Base-by-base conservation (phyloP, 2,888 invertebrate species). In the Anorthoa munda region DNA sequence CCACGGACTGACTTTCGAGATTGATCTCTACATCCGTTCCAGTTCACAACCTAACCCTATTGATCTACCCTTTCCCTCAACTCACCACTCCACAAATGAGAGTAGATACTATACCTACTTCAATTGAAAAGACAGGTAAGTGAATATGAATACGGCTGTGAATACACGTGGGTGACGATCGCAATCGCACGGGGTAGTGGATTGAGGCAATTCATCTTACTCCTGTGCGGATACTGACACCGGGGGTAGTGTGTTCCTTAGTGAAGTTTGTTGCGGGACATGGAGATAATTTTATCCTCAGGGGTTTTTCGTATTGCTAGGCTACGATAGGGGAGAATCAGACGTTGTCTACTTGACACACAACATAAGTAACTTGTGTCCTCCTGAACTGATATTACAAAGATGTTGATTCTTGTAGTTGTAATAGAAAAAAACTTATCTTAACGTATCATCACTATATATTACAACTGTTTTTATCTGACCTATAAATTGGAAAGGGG, bases 131-230 rank as follows among this genome's bases (percentile, higher is more conserved):
- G 55, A 77, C 58, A 82, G 83, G 72, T 79, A 65, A 85, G 72
- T 85, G 86, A 81, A 81, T 86, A 83, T 71, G 65, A 81, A 75
- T 72, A 72, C 68, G 65, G 61, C 50, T 56, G 63, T 18, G 77
- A 45, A 46, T 50, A 65, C 56, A 69, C 48, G 48, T 68, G 66
- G 73, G 86, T 73, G 81, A 84, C 75, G 75, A 75, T 83, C 85
- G 72, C 82, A 82, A 82, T 83, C 81, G 75, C 75, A 74, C 79
- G 78, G 77, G 77, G 81, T 84, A 87, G 80, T 88, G 86, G 84
- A 91, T 91, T 88, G 86, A 81, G 77, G 86, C 86, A 82, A 92
- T 92, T 90, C 85, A 89, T 92, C 92, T 92, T 90, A 85, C 86
- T 91, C 90, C 84, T 81, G 82, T 87, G 84, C 82, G 88, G 86